phyloP scores from a whole-genome alignment of 1,140 invertebrate species.

The Drosophila sucinea region DNA sequence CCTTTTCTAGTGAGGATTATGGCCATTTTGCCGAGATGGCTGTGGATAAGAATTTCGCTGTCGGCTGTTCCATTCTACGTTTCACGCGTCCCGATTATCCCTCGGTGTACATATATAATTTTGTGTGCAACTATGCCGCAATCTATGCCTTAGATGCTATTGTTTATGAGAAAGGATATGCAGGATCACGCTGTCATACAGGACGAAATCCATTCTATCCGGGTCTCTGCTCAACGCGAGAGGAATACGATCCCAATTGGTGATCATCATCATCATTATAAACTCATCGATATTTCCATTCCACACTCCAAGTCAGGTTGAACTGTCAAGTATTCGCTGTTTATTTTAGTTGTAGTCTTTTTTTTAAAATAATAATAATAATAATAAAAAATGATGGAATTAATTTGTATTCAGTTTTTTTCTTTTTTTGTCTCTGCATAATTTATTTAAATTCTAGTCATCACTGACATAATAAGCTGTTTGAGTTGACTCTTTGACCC shows the following conservation, averaged over 20 bases:
- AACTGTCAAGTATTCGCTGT: slow-evolving; percentile 52
- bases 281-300: slow-evolving; percentile 1
- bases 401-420: slow-evolving; percentile 15
- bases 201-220: slow-evolving; percentile 77
- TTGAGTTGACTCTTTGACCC: slow-evolving; percentile 9
- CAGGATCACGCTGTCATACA: slow-evolving; percentile 59
- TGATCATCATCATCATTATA: slow-evolving; percentile 25
- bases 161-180: slow-evolving; percentile 61
- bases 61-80: slow-evolving; percentile 73
- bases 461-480: slow-evolving; percentile 18
- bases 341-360: slow-evolving; percentile 13
- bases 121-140: slow-evolving; percentile 78
- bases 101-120: slow-evolving; percentile 72
- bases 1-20: slow-evolving; percentile 69
- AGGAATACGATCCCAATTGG: slow-evolving; percentile 75
- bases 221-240: slow-evolving; percentile 69
- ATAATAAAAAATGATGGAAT: slow-evolving; percentile 51
- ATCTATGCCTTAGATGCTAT: slow-evolving; percentile 71
- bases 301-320: slow-evolving; percentile 46
- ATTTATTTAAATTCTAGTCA: slow-evolving; percentile 17
- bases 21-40: slow-evolving; percentile 80
- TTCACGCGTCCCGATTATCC: slow-evolving; percentile 77
- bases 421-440: slow-evolving; percentile 9
- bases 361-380: slow-evolving; percentile 6
- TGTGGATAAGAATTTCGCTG: slow-evolving; percentile 70